These are phyloP conservation scores for Drosophila kikkawai DNA, from an alignment of 1,140 invertebrate genomes.

Conservation along the genomic window DNA sequence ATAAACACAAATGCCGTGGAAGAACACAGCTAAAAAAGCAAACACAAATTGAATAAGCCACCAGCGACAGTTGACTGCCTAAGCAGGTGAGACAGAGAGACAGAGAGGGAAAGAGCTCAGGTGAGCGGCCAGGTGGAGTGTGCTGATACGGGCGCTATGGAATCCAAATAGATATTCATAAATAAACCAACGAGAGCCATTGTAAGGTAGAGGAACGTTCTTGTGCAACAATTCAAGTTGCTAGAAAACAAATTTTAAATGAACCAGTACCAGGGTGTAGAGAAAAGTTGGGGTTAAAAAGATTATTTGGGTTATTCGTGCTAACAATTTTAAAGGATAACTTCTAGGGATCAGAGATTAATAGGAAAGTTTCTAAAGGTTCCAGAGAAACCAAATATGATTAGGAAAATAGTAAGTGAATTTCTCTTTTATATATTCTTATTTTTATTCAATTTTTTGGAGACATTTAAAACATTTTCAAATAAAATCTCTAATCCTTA, in stretches of 20 bases:
- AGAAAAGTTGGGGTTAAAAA: neutral
- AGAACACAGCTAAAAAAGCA: conserved; percentile 38
- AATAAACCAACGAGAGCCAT: neutral
- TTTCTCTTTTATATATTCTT: too few relatives aligned
- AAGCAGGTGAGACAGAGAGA: conserved; percentile 5
- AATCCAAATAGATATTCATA: conserved; percentile 28
- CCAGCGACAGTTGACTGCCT: conserved; percentile 21
- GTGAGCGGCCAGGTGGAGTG: neutral
- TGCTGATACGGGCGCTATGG: conserved; percentile 10
- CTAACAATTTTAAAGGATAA: too few relatives aligned
- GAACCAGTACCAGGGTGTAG: too few relatives aligned
- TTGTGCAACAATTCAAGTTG: neutral
- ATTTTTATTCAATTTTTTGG: neutral
- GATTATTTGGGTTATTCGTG: neutral
- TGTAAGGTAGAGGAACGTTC: neutral
- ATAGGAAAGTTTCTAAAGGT: neutral
- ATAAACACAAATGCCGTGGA: conserved; percentile 54
- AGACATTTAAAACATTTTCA: neutral
- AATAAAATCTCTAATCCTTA: neutral
- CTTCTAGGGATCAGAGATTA: too few relatives aligned
- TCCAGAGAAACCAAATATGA: too few relatives aligned
- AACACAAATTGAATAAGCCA: conserved; percentile 50
- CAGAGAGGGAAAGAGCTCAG: neutral
- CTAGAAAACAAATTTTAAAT: neutral
- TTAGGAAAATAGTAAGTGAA: too few relatives aligned